These are phyloP conservation scores for Ptychadena robeensis DNA, from an alignment of 2,797 vertebrate species.

Conservation along the genomic window DNA sequence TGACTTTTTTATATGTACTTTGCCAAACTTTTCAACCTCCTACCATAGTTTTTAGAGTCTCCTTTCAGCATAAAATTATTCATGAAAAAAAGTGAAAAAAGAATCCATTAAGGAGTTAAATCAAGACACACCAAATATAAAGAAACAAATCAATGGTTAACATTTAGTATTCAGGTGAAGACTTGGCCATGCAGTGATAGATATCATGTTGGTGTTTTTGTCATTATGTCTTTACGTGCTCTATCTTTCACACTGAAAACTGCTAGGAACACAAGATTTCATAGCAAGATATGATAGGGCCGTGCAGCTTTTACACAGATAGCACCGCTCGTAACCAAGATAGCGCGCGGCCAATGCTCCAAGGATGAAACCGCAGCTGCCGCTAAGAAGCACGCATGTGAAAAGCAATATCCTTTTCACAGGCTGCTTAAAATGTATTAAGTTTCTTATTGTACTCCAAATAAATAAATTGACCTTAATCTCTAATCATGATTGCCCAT, in stretches of 20 bases:
- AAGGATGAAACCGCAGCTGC: background rate
- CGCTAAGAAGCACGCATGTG: background rate
- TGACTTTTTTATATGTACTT: too few species aligned
- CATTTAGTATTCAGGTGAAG: slow-evolving; percentile 14
- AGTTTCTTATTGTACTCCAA: slow-evolving; percentile 51
- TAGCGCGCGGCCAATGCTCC: background rate
- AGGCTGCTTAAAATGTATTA: slow-evolving; percentile 50
- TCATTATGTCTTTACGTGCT: slow-evolving; percentile 32
- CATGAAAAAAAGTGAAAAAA: background rate
- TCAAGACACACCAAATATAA: background rate
- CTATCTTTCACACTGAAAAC: slow-evolving; percentile 25
- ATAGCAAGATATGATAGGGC: slow-evolving; percentile 26
- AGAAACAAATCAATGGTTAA: slow-evolving; percentile 35
- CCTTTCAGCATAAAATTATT: background rate
- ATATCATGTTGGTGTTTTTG: slow-evolving; percentile 40
- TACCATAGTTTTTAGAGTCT: too few species aligned
- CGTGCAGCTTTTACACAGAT: slow-evolving; percentile 29
- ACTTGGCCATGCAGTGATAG: slow-evolving; percentile 26
- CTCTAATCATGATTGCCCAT: slow-evolving; percentile 56
- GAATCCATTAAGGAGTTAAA: background rate
- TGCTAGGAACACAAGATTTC: slow-evolving; percentile 49
- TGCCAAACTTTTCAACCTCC: too few species aligned
- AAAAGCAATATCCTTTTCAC: slow-evolving; percentile 41
- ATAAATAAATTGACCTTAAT: slow-evolving; percentile 61
- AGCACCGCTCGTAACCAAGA: slow-evolving; percentile 30